A percentile compares a stretch with the other conserved stretches of the same genome.
phyloP scores from a whole-genome alignment of 2,113 vertebrate genomes.

The Sorex fumeus region DNA sequence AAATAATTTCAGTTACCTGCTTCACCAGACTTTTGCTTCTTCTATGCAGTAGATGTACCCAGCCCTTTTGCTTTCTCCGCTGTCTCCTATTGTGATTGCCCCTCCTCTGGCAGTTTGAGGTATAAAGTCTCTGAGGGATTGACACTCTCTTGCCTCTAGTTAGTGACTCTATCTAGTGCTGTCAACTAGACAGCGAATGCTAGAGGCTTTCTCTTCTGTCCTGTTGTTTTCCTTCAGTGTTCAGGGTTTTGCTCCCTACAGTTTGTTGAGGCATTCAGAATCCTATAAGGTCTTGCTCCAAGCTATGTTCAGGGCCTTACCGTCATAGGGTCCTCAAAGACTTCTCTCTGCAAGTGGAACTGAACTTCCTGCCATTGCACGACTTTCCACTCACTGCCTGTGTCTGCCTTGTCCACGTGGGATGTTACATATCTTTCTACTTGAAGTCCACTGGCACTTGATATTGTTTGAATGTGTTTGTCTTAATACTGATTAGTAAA shows the following conservation, averaged over 20 bases:
- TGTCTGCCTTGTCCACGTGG: not conserved
- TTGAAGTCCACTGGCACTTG: not conserved
- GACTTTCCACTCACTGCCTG: not conserved
- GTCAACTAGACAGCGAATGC: accelerated
- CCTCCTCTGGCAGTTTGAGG: not conserved
- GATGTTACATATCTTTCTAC: not conserved
- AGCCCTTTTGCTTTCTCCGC: not conserved
- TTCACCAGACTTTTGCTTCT: not conserved
- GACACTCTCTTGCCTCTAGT: not conserved
- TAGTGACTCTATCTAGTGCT: not conserved
- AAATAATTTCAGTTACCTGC: not conserved
- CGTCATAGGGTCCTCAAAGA: not conserved
- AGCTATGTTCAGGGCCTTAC: not conserved
- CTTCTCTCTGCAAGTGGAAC: not conserved
- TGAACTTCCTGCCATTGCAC: not conserved
- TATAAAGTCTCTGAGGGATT: not conserved
- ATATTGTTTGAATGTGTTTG: not conserved
- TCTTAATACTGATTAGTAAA: slow-evolving; percentile 8
- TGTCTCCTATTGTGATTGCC: not conserved
- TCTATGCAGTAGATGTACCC: not conserved
- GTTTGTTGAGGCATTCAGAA: not conserved
- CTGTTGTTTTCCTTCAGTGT: not conserved
- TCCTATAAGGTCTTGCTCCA: not conserved
- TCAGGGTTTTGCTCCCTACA: not conserved
- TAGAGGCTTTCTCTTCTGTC: not conserved